Evolutionary conservation across 2,888 invertebrate genomes (phyloP).

Genomic region (Habroteleia sp.): DNA sequence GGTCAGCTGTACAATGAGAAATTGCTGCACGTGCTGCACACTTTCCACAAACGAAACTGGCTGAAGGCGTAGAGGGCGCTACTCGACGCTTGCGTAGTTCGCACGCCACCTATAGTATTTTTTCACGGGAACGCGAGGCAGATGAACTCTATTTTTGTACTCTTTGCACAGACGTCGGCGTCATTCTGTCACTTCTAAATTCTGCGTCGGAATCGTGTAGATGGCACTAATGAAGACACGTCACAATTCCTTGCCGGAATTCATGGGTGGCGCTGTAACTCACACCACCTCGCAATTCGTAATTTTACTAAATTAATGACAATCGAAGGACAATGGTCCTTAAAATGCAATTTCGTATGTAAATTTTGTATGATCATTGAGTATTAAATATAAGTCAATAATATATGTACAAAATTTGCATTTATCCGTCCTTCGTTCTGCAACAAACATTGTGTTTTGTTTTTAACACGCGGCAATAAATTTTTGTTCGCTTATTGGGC

Average conservation of each 20-base stretch:
- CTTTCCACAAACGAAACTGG: constrained; percentile 74
- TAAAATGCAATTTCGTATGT: no score
- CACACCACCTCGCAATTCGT: no score
- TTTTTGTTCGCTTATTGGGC: no score
- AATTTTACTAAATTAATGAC: no score
- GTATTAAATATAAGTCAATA: no score
- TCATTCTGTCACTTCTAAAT: no score
- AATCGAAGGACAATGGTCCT: no score
- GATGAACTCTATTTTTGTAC: constrained; percentile 13
- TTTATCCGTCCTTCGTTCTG: not conserved
- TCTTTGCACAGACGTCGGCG: not conserved
- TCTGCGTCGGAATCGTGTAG: not conserved
- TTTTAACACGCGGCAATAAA: constrained; percentile 1
- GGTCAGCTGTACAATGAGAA: constrained; percentile 72
- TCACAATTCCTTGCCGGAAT: no score
- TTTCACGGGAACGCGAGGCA: not conserved
- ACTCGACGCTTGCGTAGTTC: constrained; percentile 4
- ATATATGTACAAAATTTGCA: no score
- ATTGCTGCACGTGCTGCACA: constrained; percentile 71
- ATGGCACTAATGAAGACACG: no score
- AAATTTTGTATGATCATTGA: no score
- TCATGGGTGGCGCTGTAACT: no score
- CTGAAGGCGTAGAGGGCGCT: constrained; percentile 62
- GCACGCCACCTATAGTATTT: constrained; percentile 20
- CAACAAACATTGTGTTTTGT: not conserved